Percentiles rank a stretch among this genome's conserved stretches.
These are phyloP conservation scores for Polydesmus complanatus DNA, from an alignment of 2,888 invertebrate genomes.

Conservation along the genomic window DNA sequence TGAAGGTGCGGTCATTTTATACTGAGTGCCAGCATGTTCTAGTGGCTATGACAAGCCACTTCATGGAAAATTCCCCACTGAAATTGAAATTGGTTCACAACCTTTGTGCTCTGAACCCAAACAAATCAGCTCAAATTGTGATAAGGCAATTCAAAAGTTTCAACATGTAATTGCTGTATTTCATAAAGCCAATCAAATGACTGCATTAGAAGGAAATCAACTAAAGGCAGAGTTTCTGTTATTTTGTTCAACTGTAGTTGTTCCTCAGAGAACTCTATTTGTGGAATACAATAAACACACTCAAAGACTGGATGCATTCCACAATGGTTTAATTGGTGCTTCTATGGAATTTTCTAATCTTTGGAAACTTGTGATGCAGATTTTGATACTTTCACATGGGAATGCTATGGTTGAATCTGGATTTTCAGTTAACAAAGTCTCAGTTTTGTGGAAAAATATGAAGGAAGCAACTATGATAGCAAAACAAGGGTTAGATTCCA, in stretches of 20 bases:
- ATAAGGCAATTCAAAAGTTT: neutral
- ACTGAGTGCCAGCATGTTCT: neutral
- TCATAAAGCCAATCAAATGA: neutral
- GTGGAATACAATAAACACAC: neutral
- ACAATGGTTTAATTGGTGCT: too few species aligned
- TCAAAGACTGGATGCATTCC: too few species aligned
- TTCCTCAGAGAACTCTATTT: neutral
- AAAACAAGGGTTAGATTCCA: too few species aligned
- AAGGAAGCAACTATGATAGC: too few species aligned
- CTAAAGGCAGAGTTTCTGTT: neutral
- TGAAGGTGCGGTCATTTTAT: neutral
- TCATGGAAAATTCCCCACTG: constrained; percentile 2
- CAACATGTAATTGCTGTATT: neutral
- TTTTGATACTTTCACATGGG: too few species aligned
- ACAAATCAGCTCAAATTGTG: neutral
- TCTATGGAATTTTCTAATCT: too few species aligned
- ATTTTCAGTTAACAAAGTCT: constrained; percentile 1
- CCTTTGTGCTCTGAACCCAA: neutral
- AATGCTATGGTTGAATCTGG: too few species aligned
- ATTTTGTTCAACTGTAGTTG: neutral
- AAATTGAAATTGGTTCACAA: neutral
- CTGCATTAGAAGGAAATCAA: neutral
- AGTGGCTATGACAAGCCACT: neutral
- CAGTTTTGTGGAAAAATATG: neutral
- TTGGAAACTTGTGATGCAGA: too few species aligned